A percentile compares a stretch with the other conserved stretches of the same genome.
Conservation (phyloP, 1,140 invertebrate species). For the Eriosoma lanigerum region DNA sequence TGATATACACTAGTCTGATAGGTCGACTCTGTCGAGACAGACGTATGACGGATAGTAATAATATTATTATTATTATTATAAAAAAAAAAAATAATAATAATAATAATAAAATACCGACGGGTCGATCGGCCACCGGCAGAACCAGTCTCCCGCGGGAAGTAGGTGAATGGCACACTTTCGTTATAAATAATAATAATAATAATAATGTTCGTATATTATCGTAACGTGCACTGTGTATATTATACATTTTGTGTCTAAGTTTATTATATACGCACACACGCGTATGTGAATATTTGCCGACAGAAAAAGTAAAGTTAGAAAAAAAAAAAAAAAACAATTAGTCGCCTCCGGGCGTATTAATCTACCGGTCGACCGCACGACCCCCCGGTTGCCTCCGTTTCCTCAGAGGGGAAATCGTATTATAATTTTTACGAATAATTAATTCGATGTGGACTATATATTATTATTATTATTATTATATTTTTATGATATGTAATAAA, state of each 20-base stretch:
- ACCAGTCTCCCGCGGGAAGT: conserved; percentile 48
- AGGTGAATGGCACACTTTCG: conserved; percentile 50
- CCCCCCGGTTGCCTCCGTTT: background rate
- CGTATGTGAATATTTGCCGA: background rate
- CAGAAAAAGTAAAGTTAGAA: background rate
- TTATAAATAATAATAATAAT: too few species aligned
- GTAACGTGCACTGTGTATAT: too few species aligned
- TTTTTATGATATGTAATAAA: too few species aligned
- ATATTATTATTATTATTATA: too few species aligned
- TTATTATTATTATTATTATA: background rate
- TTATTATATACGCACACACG: background rate
- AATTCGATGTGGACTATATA: background rate
- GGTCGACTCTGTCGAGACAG: background rate
- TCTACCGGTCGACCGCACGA: background rate
- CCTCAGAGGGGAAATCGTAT: too few species aligned
- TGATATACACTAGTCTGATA: too few species aligned
- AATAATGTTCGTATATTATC: too few species aligned
- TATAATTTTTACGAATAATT: too few species aligned
- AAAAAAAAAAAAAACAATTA: background rate
- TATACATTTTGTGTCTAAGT: too few species aligned
- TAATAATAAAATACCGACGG: conserved; percentile 32
- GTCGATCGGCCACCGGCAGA: conserved; percentile 39
- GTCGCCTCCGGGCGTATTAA: background rate
- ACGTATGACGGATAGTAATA: conserved; percentile 14
- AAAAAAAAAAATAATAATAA: too few species aligned